phyloP scores from a whole-genome alignment of 2,797 vertebrate genomes.

The Anolis apletophallus region DNA sequence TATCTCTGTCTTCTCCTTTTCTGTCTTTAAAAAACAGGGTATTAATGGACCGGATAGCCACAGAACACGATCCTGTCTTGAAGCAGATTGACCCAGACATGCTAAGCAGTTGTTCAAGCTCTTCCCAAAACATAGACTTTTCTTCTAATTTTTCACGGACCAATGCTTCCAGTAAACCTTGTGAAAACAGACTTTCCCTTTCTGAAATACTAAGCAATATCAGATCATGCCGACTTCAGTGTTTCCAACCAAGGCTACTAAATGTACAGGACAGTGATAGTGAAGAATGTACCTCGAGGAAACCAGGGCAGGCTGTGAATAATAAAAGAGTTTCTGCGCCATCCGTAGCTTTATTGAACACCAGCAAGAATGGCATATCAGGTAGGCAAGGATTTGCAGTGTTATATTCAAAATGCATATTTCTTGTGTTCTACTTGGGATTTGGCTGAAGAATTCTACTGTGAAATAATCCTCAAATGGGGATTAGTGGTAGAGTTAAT shows the following conservation, averaged over 20 bases:
- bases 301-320: slow-evolving; percentile 82
- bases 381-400: slow-evolving; percentile 76
- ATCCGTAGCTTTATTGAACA: slow-evolving; percentile 81
- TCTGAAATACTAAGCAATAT: slow-evolving; percentile 91
- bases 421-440: background rate
- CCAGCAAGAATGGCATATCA: slow-evolving; percentile 85
- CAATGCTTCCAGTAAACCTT: slow-evolving; percentile 86
- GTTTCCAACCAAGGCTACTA: slow-evolving; percentile 87
- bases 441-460: background rate
- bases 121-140: slow-evolving; percentile 82
- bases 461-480: background rate
- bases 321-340: slow-evolving; percentile 80
- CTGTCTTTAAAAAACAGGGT: slow-evolving; percentile 77
- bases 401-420: background rate
- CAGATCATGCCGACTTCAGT: slow-evolving; percentile 90
- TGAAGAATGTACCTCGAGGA: slow-evolving; percentile 84
- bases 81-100: slow-evolving; percentile 88
- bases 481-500: background rate
- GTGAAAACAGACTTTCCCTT: slow-evolving; percentile 86
- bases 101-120: slow-evolving; percentile 80
- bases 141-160: slow-evolving; percentile 84
- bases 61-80: slow-evolving; percentile 84
- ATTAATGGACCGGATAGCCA: slow-evolving; percentile 89
- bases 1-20: background rate
- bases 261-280: slow-evolving; percentile 80